Percentiles rank a stretch among this genome's conserved stretches.
These are phyloP conservation scores for Pangasius krempfi DNA, from an alignment of 2,797 vertebrate genomes.

Conservation along the genomic window DNA sequence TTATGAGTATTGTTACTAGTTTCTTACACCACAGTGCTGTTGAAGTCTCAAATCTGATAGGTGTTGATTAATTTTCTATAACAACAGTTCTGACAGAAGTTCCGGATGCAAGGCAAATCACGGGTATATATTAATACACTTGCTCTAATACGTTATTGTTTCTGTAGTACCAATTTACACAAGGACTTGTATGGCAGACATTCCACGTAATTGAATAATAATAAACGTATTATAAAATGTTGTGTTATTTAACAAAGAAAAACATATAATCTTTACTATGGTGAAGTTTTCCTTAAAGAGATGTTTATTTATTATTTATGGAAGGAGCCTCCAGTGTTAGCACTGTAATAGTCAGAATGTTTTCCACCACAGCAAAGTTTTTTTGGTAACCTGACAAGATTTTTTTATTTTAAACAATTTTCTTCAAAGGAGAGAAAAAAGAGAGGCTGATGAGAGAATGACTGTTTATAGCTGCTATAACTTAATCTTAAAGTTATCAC, in stretches of 20 bases:
- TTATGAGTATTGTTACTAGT: too few species aligned
- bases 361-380: neutral
- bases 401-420: neutral
- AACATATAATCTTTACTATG: neutral
- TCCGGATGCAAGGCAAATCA: neutral
- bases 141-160: neutral
- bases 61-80: neutral
- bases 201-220: neutral
- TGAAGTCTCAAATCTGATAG: neutral
- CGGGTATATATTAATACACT: neutral
- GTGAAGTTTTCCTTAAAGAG: neutral
- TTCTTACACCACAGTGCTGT: neutral
- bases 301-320: neutral
- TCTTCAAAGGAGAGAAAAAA: neutral
- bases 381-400: neutral
- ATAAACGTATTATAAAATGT: neutral
- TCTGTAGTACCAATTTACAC: neutral
- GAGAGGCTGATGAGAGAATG: neutral
- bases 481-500: neutral
- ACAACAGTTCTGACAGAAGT: neutral
- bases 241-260: neutral
- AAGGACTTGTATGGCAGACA: neutral
- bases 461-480: neutral
- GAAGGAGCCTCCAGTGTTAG: neutral
- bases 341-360: neutral